phyloP scores from a whole-genome alignment of 2,797 vertebrate genomes.

The Gobionotothen gibberifrons region DNA sequence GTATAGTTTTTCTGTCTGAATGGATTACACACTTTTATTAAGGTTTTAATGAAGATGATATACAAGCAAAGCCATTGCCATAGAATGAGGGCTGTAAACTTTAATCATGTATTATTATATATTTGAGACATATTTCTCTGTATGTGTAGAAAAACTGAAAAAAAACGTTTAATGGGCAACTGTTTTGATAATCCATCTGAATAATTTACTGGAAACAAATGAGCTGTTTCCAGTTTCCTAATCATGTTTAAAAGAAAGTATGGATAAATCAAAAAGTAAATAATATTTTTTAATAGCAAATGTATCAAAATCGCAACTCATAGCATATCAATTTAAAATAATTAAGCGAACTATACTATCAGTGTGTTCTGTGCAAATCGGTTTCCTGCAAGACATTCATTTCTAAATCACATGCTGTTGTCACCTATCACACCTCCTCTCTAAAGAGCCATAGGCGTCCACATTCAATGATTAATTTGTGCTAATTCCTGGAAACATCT shows the following conservation, averaged over 20 bases:
- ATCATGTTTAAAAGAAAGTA: too few species aligned
- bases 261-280: too few species aligned
- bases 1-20: not conserved
- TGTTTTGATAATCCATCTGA: not conserved
- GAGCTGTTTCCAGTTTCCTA: not conserved
- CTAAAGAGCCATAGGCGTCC: slow-evolving; percentile 38
- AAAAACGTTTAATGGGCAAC: not conserved
- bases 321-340: not conserved
- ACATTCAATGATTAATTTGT: slow-evolving; percentile 37
- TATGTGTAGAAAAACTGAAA: not conserved
- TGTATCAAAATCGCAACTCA: not conserved
- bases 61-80: not conserved
- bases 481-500: slow-evolving; percentile 55
- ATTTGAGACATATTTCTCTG: too few species aligned
- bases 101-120: not conserved
- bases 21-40: not conserved
- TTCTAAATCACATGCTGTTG: slow-evolving; percentile 1
- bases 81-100: not conserved
- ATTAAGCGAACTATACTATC: not conserved
- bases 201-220: not conserved
- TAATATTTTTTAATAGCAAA: not conserved
- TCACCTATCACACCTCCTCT: slow-evolving; percentile 43
- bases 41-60: not conserved
- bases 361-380: slow-evolving; percentile 7
- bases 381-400: not conserved